Conservation (phyloP, 1,140 invertebrate genomes). For the Caerostris darwini region DNA sequence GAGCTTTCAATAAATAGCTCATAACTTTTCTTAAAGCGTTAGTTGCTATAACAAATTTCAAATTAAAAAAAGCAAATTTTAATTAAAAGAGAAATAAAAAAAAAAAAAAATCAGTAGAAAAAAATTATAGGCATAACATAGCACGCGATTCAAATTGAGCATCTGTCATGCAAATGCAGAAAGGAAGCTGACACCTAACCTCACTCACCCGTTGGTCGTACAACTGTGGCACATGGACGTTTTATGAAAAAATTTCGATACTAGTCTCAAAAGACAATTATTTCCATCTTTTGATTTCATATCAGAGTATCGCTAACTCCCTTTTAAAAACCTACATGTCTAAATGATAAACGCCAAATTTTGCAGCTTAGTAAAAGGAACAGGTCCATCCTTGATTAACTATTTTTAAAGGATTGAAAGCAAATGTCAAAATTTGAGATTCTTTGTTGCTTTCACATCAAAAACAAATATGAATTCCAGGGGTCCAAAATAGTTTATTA, state of each 20-base stretch:
- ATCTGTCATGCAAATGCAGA: conserved; percentile 48
- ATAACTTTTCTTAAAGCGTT: background rate
- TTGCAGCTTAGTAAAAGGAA: too few relatives aligned
- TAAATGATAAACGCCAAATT: too few relatives aligned
- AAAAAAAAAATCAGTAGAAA: background rate
- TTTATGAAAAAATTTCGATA: background rate
- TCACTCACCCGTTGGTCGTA: background rate
- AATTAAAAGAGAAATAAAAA: background rate
- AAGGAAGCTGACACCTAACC: background rate
- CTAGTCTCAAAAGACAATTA: conserved; percentile 57
- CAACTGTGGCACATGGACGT: background rate
- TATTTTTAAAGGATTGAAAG: too few relatives aligned
- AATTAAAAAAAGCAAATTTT: background rate
- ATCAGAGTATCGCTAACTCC: too few relatives aligned
- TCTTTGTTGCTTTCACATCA: too few relatives aligned
- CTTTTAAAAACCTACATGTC: too few relatives aligned
- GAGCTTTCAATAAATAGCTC: background rate
- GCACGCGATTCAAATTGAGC: conserved; percentile 8
- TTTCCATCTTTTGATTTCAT: background rate
- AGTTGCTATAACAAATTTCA: background rate
- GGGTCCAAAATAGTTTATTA: too few relatives aligned
- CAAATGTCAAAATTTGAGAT: too few relatives aligned
- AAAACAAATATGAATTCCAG: too few relatives aligned
- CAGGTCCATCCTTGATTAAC: too few relatives aligned
- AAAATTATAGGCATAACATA: background rate